Conservation (phyloP, 2,113 vertebrate species). For the Mormoops blainvillei region DNA sequence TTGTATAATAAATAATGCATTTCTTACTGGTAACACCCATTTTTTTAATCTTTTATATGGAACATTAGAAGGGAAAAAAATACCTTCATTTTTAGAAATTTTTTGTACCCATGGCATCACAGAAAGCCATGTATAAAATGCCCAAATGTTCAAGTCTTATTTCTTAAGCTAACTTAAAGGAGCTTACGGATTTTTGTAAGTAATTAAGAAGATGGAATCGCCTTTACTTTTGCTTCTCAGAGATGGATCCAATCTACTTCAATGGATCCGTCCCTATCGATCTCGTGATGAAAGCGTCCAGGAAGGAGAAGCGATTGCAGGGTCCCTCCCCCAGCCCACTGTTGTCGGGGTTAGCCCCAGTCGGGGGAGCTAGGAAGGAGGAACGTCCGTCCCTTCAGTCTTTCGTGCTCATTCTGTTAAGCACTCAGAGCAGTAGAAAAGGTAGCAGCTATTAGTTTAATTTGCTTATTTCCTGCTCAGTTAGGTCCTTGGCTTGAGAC, state of each 20-base stretch:
- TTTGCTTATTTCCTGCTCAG: background rate
- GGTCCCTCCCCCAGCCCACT: background rate
- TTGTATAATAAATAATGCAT: constrained; percentile 62
- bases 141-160: background rate
- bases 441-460: background rate
- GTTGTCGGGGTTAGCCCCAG: background rate
- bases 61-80: constrained; percentile 30
- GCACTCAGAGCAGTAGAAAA: background rate
- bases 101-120: background rate
- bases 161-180: background rate
- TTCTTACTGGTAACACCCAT: constrained; percentile 40
- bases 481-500: background rate
- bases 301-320: background rate
- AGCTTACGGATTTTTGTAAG: background rate
- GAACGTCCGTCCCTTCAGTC: background rate
- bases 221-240: background rate
- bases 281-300: background rate
- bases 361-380: background rate
- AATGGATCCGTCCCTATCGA: no score
- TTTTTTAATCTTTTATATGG: background rate
- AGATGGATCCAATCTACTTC: background rate
- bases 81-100: background rate
- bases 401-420: background rate
- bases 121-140: background rate
- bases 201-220: background rate